Conservation (phyloP, 2,113 vertebrate species). For the Falco punctatus region DNA sequence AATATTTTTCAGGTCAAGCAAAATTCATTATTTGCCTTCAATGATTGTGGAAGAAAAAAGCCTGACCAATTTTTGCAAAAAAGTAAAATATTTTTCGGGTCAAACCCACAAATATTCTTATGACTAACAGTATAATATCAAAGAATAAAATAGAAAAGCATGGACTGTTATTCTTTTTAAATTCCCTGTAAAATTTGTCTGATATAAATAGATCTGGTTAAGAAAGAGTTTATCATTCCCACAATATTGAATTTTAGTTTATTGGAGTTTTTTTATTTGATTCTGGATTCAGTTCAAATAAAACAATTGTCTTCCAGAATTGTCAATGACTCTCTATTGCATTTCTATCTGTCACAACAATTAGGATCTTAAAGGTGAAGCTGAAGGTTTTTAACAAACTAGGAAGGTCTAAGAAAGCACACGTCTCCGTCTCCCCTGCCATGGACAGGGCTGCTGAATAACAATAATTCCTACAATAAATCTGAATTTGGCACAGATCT, state of each 20-base stretch:
- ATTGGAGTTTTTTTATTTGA: background rate
- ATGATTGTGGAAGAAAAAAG: background rate
- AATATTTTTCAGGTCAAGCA: background rate
- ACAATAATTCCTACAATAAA: background rate
- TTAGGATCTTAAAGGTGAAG: background rate
- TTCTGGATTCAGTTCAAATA: background rate
- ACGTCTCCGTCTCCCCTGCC: background rate
- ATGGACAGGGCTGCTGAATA: background rate
- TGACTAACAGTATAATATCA: background rate
- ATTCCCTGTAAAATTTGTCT: background rate
- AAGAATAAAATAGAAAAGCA: background rate
- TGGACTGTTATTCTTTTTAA: no score
- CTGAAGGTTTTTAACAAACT: background rate
- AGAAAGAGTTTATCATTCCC: background rate
- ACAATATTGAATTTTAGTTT: background rate
- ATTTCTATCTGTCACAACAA: background rate
- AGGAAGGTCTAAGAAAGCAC: background rate
- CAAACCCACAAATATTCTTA: background rate
- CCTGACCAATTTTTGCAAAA: background rate
- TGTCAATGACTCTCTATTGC: background rate
- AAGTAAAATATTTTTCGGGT: background rate
- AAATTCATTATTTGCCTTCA: background rate
- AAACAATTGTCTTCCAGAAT: background rate
- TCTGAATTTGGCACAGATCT: background rate
- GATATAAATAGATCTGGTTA: background rate